phyloP scores from a whole-genome alignment of 2,888 invertebrate genomes.

The Lasioglossum leucozonium region DNA sequence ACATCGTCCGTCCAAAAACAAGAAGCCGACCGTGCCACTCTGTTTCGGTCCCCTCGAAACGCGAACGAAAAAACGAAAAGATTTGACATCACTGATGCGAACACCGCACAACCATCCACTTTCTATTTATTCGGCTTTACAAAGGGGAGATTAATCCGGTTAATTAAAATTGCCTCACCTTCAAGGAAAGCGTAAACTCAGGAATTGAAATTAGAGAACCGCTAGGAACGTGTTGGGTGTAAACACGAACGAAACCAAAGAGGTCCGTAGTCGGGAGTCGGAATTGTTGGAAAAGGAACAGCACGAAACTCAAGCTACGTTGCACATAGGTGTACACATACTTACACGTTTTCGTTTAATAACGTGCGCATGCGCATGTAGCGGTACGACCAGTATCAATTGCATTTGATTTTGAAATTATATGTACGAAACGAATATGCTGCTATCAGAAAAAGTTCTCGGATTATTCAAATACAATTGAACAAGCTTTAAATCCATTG shows the following conservation, averaged over 20 bases:
- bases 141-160: neutral
- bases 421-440: neutral
- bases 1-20: neutral
- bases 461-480: neutral
- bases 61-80: neutral
- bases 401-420: neutral
- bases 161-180: conserved; percentile 33
- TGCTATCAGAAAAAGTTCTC: neutral
- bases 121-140: neutral
- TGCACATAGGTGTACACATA: neutral
- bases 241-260: conserved; percentile 1
- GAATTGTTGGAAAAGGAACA: conserved; percentile 1
- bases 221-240: neutral
- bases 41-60: neutral
- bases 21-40: neutral
- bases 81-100: neutral
- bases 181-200: neutral
- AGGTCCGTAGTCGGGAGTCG: neutral
- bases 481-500: neutral
- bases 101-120: neutral
- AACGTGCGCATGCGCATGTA: conserved; percentile 39
- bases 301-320: conserved; percentile 15
- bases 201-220: conserved; percentile 8
- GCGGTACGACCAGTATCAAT: neutral
- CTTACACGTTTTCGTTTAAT: conserved; percentile 39